Evolutionary conservation across 2,888 invertebrate species (phyloP).

Genomic region (Branchellion lobata): DNA sequence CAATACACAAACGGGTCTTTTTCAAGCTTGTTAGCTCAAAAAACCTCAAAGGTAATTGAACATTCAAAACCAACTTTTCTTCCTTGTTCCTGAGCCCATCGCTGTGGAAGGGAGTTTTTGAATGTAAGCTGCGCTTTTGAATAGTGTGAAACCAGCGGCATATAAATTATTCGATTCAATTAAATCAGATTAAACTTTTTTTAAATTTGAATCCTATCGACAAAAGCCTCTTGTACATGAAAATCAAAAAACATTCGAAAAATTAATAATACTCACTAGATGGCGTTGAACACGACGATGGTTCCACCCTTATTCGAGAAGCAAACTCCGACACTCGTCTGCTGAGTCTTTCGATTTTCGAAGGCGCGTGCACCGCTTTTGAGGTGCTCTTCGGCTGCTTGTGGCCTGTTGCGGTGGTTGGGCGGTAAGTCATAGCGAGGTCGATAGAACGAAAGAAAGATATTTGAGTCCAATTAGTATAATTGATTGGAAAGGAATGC

Average conservation of each 20-base stretch:
- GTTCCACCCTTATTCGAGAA: slow-evolving; percentile 14
- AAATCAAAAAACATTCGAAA: not conserved
- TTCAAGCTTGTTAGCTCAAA: too few relatives aligned
- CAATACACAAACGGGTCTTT: too few relatives aligned
- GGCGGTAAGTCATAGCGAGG: not conserved
- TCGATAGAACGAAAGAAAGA: not conserved
- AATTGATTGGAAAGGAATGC: not conserved
- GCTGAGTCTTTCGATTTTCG: slow-evolving; percentile 25
- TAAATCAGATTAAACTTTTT: too few relatives aligned
- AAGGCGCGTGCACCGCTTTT: not conserved
- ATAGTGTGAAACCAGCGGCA: too few relatives aligned
- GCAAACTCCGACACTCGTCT: slow-evolving; percentile 37
- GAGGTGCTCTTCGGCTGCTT: not conserved
- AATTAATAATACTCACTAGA: not conserved
- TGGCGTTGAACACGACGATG: not conserved
- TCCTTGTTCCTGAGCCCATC: too few relatives aligned
- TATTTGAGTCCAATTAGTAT: not conserved
- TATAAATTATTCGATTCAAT: too few relatives aligned
- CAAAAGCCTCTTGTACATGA: too few relatives aligned
- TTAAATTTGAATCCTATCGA: too few relatives aligned
- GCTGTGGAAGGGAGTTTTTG: too few relatives aligned
- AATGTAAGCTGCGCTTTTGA: too few relatives aligned
- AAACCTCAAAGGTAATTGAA: too few relatives aligned
- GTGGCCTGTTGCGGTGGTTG: not conserved
- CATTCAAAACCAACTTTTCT: too few relatives aligned